Evolutionary conservation across 2,797 vertebrate genomes (phyloP), one percentile per base, ranked within the genome.

Genomic region (Morelia viridis): DNA sequence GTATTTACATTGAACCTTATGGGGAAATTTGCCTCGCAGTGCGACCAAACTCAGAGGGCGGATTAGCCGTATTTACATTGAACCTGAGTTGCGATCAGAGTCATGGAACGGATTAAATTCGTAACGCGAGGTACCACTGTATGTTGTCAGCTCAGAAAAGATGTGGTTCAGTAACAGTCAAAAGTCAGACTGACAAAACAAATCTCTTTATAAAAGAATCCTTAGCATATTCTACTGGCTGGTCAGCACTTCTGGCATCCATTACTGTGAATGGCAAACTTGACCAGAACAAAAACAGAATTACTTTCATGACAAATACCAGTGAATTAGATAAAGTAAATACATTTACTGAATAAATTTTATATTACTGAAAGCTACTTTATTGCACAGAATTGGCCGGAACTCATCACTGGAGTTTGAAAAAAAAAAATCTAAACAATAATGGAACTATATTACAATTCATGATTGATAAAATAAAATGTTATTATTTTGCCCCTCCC

Each of bases 161-260:
- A 88, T 53, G 83, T 88, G 2, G 15, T 64, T 22, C 24, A 57
- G 68, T 28, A 53, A 56, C 31, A 85, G 0, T 0, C 90, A 71
- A 24, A 93, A 93, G 90, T n/a, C 56, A 71, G 15, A 56, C 80
- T 71, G 87, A 92, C 90, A 89, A 64, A 57, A 41, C 88, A 92
- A 31, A 88, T 35, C 92, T 85, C 15, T 24, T 9, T 46, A 58
- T 2, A 41, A 76, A 56, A 41, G 56, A 94, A 35, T 80, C 5
- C 53, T 91, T 64, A 46, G 12, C 86, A 83, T 46, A 84, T 35
- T 92, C 31, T n/a, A n/a, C 10, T 88, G 22, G 68, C 80, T 88
- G 71, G 26, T 76, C 11, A 50, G 9, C 87, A 61, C 84, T n/a
- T 19, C 46, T 19, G 6, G 31, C 57, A 85, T 90, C n/a, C 61